Evolutionary conservation across 2,113 vertebrate species (phyloP), one percentile per base, ranked within the genome.

Genomic region (Prochilodus magdalenae): DNA sequence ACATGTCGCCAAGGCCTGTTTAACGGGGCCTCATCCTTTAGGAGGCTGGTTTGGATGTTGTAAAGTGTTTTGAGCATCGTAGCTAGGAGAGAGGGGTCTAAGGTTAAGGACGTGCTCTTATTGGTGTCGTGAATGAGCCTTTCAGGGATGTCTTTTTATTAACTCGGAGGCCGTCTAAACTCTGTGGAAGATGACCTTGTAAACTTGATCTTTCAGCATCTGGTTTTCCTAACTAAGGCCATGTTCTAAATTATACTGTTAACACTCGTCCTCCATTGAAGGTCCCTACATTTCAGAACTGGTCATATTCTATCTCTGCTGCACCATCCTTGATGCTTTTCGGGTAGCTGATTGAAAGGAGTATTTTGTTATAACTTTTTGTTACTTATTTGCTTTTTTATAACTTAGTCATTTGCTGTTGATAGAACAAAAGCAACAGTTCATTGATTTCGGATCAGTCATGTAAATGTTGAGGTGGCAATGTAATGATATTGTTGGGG

Each of bases 91-190:
- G 70, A 29, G 40, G n/a, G 3, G 57, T 53, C 73, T 36, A 72
- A 26, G 40, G 72, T 73, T 65, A 53, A 73, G 27, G 26, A 53
- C 33, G 27, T 36, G 59, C 57, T 65, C 16, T 53, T 16, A 51
- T 55, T 55, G 53, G 18, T 55, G 53, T 22, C 71, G 27, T 78
- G 27, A 53, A 63, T 78, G 8, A 29, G 27, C 36, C 51, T 51
- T 40, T 60, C 24, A 57, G 70, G 66, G 27, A 60, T 40, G 57
- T 73, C 15, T 72, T 29, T 73, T 80, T 75, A 76, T 71, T 47
- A 47, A 33, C 65, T 73, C 15, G 22, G 73, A 27, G 77, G 60
- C n/a, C 20, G 40, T 73, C 66, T 83, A 27, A 80, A 47, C 67
- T 78, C 24, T 72, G 60, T 15, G 20, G 24, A 36, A 82, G 63